These are phyloP conservation scores for Poecile atricapillus DNA, from an alignment of 2,113 vertebrate species.

Conservation along the genomic window DNA sequence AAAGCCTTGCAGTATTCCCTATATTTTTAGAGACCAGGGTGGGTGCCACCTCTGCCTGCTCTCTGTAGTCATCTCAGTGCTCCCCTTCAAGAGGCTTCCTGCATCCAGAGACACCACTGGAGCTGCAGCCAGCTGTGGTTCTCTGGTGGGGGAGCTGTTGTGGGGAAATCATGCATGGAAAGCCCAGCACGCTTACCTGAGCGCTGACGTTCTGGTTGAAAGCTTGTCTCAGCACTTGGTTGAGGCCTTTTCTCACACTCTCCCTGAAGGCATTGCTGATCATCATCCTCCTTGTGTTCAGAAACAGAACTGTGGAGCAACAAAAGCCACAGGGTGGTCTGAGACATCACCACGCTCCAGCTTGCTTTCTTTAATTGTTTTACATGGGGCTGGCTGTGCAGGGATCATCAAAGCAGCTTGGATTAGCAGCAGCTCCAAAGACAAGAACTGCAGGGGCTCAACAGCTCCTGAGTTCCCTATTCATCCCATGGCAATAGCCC, in stretches of 20 bases:
- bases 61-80: background rate
- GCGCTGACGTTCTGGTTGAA: slow-evolving; percentile 83
- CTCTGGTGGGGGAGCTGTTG: background rate
- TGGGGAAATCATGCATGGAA: background rate
- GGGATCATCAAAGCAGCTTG: background rate
- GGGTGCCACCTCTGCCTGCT: background rate
- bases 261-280: slow-evolving; percentile 83
- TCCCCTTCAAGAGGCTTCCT: background rate
- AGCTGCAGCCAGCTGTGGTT: background rate
- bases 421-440: background rate
- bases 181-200: slow-evolving; percentile 75
- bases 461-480: background rate
- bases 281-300: slow-evolving; percentile 84
- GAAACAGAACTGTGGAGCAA: slow-evolving; percentile 81
- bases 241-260: slow-evolving; percentile 85
- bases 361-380: background rate
- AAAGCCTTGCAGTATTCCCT: background rate
- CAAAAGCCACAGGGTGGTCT: background rate
- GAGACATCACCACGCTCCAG: background rate
- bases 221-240: slow-evolving; percentile 84
- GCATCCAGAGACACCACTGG: background rate
- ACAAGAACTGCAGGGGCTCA: background rate
- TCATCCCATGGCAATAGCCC: background rate
- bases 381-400: background rate
- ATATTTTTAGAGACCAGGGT: background rate